Percentiles rank a stretch among this genome's conserved stretches.
Conservation (phyloP, 2,888 invertebrate species). For the Agrochola litura region DNA sequence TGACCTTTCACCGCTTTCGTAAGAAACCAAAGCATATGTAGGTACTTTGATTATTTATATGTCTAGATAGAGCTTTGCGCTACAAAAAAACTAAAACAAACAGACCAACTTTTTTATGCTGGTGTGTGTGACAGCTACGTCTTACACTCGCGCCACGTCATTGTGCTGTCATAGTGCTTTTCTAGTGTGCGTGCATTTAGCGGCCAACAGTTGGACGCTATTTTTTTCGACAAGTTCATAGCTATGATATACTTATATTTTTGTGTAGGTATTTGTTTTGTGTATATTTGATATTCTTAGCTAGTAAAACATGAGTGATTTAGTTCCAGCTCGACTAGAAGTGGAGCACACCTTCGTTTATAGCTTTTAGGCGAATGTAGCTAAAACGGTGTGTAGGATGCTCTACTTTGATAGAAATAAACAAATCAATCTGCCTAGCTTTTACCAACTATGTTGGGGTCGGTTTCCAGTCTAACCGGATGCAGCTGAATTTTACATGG, state of each 20-base stretch:
- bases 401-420: constrained; percentile 27
- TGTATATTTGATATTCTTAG: constrained; percentile 16
- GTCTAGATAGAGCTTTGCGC: too few relatives aligned
- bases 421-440: background rate
- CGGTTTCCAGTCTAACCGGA: background rate
- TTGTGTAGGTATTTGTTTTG: background rate
- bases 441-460: background rate
- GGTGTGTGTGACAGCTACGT: too few relatives aligned
- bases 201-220: too few relatives aligned
- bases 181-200: too few relatives aligned
- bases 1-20: background rate
- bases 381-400: constrained; percentile 8
- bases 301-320: constrained; percentile 37
- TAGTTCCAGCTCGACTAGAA: constrained; percentile 29
- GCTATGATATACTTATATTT: too few relatives aligned
- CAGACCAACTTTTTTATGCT: too few relatives aligned
- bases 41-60: background rate
- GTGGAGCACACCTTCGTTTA: constrained; percentile 51
- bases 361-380: constrained; percentile 47
- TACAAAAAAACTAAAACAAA: too few relatives aligned
- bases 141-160: too few relatives aligned
- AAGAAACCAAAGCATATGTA: background rate
- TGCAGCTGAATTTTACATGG: background rate
- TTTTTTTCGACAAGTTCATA: too few relatives aligned
- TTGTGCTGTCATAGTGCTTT: too few relatives aligned